Percentiles rank a stretch among this genome's conserved stretches.
Evolutionary conservation across 1,140 invertebrate species (phyloP).

Genomic region (Drosophila busckii): DNA sequence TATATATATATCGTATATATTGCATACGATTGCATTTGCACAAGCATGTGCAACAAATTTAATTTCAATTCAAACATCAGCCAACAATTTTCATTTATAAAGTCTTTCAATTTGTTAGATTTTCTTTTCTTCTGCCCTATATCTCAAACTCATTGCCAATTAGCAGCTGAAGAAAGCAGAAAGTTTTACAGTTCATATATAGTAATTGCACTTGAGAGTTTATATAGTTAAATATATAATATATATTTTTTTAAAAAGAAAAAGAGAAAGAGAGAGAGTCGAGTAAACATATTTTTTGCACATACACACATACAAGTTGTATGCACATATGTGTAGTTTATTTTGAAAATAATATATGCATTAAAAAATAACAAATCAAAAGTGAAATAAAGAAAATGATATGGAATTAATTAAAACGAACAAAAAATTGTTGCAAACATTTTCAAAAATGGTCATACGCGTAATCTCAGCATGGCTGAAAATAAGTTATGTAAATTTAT

Average conservation of each 20-base stretch:
- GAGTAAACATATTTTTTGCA: slow-evolving; percentile 35
- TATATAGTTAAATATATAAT: background rate
- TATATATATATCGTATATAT: slow-evolving; percentile 32
- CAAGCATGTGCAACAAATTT: slow-evolving; percentile 12
- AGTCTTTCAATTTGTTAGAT: slow-evolving; percentile 64
- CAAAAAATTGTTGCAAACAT: slow-evolving; percentile 61
- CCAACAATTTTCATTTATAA: slow-evolving; percentile 56
- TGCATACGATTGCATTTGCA: slow-evolving; percentile 16
- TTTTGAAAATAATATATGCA: slow-evolving; percentile 61
- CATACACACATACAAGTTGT: too few species aligned
- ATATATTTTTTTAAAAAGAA: slow-evolving; percentile 8
- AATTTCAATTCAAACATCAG: slow-evolving; percentile 44
- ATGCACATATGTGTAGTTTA: slow-evolving; percentile 49
- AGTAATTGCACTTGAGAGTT: slow-evolving; percentile 75
- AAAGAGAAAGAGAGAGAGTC: slow-evolving; percentile 6
- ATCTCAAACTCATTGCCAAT: slow-evolving; percentile 11
- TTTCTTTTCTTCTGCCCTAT: slow-evolving; percentile 36
- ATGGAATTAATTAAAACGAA: slow-evolving; percentile 54
- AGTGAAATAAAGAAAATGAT: slow-evolving; percentile 60
- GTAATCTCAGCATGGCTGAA: slow-evolving; percentile 53
- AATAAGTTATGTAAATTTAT: slow-evolving; percentile 40
- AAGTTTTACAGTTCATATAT: slow-evolving; percentile 62
- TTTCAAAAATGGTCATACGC: slow-evolving; percentile 54
- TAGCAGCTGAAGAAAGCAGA: slow-evolving; percentile 60
- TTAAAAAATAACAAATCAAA: slow-evolving; percentile 70